phyloP scores from a whole-genome alignment of 2,888 invertebrate species.

The Mythimna impura region DNA sequence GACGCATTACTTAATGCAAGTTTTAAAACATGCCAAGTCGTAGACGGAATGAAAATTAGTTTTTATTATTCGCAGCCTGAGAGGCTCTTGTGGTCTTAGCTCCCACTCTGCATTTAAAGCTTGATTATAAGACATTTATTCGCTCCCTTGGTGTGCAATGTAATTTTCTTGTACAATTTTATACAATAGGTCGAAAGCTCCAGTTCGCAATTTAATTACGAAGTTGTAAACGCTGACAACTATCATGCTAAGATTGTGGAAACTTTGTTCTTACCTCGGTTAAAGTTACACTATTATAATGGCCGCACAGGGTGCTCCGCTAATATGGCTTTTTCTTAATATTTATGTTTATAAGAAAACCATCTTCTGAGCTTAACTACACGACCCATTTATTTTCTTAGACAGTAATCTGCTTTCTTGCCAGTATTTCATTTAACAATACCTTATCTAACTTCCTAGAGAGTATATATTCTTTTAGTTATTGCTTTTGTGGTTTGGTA shows the following conservation, averaged over 20 bases:
- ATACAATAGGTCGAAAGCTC: slow-evolving; percentile 6
- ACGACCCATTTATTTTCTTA: not conserved
- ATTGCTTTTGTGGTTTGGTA: not conserved
- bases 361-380: not conserved
- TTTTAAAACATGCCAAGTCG: not conserved
- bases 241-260: slow-evolving; percentile 41
- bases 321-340: slow-evolving; percentile 16
- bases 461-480: not conserved
- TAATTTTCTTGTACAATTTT: slow-evolving; percentile 37
- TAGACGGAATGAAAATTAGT: slow-evolving; percentile 19
- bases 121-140: slow-evolving; percentile 39
- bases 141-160: slow-evolving; percentile 14
- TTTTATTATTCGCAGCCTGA: slow-evolving; percentile 28
- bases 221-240: slow-evolving; percentile 45
- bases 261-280: slow-evolving; percentile 30
- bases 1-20: slow-evolving; percentile 6
- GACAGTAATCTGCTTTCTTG: not conserved
- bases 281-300: slow-evolving; percentile 46
- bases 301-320: slow-evolving; percentile 14
- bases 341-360: slow-evolving; percentile 3
- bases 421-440: not conserved
- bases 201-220: slow-evolving; percentile 47
- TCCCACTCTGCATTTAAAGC: slow-evolving; percentile 13
- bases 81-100: slow-evolving; percentile 18
- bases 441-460: not conserved